phyloP scores from a whole-genome alignment of 1,140 invertebrate species.

The Globodera rostochiensis region DNA sequence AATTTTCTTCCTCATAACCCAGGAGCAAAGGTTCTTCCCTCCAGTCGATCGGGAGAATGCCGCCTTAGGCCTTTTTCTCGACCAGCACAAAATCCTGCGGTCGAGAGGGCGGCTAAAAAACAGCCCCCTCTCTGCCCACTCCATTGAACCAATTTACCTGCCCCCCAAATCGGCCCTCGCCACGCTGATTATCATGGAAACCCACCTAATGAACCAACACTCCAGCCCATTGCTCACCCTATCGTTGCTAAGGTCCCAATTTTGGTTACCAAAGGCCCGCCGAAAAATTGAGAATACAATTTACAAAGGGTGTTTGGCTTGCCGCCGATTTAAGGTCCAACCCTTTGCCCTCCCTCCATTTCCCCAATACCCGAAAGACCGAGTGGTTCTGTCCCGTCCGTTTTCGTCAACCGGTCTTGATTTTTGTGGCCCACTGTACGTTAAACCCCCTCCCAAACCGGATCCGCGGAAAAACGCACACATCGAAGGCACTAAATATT shows the following conservation, averaged over 20 bases:
- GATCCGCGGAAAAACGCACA: not conserved
- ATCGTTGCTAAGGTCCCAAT: not conserved
- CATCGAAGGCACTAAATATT: conserved; percentile 16
- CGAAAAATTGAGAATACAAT: not conserved
- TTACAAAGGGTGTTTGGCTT: not conserved
- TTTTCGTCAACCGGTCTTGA: conserved; percentile 11
- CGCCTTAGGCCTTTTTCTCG: not conserved
- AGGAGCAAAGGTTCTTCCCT: not conserved
- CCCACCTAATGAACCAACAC: not conserved
- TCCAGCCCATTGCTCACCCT: not conserved
- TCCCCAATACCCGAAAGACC: not conserved
- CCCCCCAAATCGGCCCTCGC: not conserved
- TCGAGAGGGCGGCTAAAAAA: conserved; percentile 15
- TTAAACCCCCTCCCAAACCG: not conserved
- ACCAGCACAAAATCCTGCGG: not conserved
- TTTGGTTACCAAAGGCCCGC: not conserved
- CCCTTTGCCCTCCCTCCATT: conserved; percentile 7
- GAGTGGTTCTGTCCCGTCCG: not conserved
- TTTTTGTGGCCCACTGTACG: conserved; percentile 2
- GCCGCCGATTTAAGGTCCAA: not conserved
- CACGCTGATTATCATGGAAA: not conserved
- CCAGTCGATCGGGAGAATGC: not conserved
- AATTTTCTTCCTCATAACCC: not conserved
- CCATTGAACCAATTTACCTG: conserved; percentile 4
- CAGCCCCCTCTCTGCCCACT: not conserved